Evolutionary conservation across 1,140 invertebrate genomes (phyloP), one percentile per base, ranked within the genome.

Genomic region (Drosophila pandora): DNA sequence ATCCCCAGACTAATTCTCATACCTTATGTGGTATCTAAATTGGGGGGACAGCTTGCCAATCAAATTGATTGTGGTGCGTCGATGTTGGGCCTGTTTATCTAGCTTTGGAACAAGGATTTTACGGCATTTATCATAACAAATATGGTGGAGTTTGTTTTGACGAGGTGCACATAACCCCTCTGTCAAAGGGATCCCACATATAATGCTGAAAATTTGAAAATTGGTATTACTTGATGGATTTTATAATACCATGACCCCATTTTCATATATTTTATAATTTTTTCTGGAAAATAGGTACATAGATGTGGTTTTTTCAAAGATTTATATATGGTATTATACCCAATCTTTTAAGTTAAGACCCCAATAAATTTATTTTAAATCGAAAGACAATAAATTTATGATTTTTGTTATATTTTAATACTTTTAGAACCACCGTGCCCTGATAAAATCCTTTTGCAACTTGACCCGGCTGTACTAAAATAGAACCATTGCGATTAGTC

Each of bases 21-120:
- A 62, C 55, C 43, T 85, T 64, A 73, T 62, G 60, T 47, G 56
- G 56, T 62, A 81, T 87, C 74, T 78, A 75, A 65, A 87, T 77
- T 57, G 77, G 50, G 53, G 64, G 56, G 65, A 85, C 82, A 85
- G 83, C 58, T 88, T 85, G 82, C 82, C 82, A 85, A 85, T 85
- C 82, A 85, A 85, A 57, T 78, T 87, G 83, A 88, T 87, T 84
- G 76, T 47, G 68, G 28, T 52, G 28, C 48, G 53, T 69, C 60
- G 52, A 37, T 48, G 62, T 50, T n/a, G 43, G 32, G 32, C 43
- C 62, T 60, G 43, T 65, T 73, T 79, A 53, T 58, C 52, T 41
- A 58, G 50, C 39, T 32, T 57, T 41, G 45, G 30, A 37, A 21
- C 43, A 41, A 64, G 62, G 58, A 77, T 43, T 34, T 63, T 68